Conservation (phyloP, 2,113 vertebrate genomes). For the Apus apus region DNA sequence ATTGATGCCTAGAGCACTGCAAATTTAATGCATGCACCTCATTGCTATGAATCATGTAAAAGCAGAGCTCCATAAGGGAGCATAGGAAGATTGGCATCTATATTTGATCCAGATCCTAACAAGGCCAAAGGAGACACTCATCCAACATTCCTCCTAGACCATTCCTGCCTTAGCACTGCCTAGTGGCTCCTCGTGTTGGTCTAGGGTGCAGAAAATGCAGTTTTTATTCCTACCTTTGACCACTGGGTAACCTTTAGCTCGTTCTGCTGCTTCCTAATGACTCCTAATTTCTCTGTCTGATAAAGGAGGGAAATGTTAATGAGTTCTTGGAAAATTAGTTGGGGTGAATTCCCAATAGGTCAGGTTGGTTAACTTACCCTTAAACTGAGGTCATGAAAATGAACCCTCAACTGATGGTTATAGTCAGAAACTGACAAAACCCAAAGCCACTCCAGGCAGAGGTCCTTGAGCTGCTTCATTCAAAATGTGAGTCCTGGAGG, state of each 20-base stretch:
- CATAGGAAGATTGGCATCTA: background rate
- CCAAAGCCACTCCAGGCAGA: background rate
- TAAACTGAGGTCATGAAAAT: background rate
- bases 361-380: background rate
- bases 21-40: constrained; percentile 31
- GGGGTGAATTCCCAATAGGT: fast-evolving
- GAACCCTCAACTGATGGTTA: background rate
- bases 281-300: background rate
- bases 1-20: constrained; percentile 27
- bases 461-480: background rate
- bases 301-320: background rate
- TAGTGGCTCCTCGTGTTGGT: background rate
- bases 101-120: constrained; percentile 35
- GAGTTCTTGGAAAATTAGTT: background rate
- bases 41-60: constrained; percentile 29
- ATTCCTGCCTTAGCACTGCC: background rate
- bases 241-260: background rate
- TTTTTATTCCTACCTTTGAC: background rate
- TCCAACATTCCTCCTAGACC: background rate
- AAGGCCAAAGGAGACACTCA: background rate
- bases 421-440: background rate
- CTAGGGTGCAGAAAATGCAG: background rate
- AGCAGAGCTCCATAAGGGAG: background rate
- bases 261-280: background rate
- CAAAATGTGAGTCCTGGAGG: too few relatives aligned